These are phyloP conservation scores for Bubo bubo DNA, from an alignment of 2,113 vertebrate species.

Conservation along the genomic window DNA sequence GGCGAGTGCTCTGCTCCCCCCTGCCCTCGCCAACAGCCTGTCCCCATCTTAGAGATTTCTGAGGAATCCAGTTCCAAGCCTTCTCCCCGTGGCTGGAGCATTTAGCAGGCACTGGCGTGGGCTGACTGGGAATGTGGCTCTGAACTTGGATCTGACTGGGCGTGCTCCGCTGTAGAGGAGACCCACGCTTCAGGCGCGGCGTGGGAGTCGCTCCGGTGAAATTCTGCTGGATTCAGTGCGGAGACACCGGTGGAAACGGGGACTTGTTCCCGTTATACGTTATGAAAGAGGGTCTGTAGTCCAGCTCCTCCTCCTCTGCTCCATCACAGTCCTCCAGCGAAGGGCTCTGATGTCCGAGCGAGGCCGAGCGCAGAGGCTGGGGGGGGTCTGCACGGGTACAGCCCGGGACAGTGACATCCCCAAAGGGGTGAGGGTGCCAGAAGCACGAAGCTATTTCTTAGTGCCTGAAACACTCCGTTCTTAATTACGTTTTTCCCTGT, in stretches of 20 bases:
- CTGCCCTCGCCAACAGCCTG: rapidly evolving
- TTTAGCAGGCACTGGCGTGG: neutral
- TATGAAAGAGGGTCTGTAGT: neutral
- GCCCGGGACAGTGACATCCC: neutral
- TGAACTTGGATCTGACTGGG: neutral
- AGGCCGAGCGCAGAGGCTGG: neutral
- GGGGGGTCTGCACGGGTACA: too few relatives aligned
- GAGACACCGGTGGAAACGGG: neutral
- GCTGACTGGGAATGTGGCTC: neutral
- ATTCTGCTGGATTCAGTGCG: too few relatives aligned
- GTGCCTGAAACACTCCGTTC: neutral
- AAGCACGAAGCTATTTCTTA: neutral
- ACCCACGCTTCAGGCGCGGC: rapidly evolving
- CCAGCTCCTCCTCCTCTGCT: neutral
- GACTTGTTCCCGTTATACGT: too few relatives aligned
- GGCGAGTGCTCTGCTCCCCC: neutral
- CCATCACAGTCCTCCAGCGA: neutral
- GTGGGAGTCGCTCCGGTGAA: rapidly evolving
- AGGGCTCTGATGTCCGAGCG: neutral
- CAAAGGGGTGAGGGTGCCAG: neutral
- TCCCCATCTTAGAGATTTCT: neutral
- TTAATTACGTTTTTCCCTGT: neutral
- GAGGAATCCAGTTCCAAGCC: too few relatives aligned
- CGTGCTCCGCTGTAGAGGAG: neutral
- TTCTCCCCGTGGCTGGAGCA: too few relatives aligned